Conservation (phyloP, 2,797 vertebrate genomes). For the Selene dorsalis region DNA sequence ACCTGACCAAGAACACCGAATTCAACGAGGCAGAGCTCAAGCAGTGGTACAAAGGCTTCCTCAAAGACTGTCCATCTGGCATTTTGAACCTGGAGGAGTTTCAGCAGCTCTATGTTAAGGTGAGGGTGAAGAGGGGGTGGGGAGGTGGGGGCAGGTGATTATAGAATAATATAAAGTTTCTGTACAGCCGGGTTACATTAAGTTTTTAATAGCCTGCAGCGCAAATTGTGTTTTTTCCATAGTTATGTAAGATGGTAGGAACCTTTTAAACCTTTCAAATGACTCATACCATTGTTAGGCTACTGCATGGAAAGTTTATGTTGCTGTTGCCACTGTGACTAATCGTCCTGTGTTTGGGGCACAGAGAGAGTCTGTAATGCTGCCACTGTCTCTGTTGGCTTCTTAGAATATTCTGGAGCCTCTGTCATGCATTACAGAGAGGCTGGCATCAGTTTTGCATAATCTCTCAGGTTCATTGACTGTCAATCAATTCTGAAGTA, state of each 20-base stretch:
- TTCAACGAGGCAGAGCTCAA: slow-evolving; percentile 98
- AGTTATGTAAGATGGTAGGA: slow-evolving; percentile 22
- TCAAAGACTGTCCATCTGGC: slow-evolving; percentile 97
- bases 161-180: background rate
- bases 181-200: background rate
- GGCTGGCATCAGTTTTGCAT: slow-evolving; percentile 19
- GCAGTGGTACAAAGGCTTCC: slow-evolving; percentile 99
- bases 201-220: background rate
- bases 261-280: slow-evolving; percentile 7
- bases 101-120: slow-evolving; percentile 99
- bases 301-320: slow-evolving; percentile 14
- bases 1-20: slow-evolving; percentile 95
- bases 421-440: slow-evolving; percentile 16
- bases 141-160: background rate
- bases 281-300: slow-evolving; percentile 20
- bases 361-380: slow-evolving; percentile 11
- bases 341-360: slow-evolving; percentile 12
- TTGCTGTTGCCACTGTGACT: slow-evolving; percentile 21
- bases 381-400: background rate
- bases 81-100: slow-evolving; percentile 99
- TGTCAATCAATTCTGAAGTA: slow-evolving; percentile 12
- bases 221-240: background rate
- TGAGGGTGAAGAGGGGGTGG: slow-evolving; percentile 64
- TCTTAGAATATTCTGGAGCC: slow-evolving; percentile 25
- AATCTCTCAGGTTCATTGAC: slow-evolving; percentile 19